Conservation (phyloP, 2,113 vertebrate genomes). For the Microtus pennsylvanicus region DNA sequence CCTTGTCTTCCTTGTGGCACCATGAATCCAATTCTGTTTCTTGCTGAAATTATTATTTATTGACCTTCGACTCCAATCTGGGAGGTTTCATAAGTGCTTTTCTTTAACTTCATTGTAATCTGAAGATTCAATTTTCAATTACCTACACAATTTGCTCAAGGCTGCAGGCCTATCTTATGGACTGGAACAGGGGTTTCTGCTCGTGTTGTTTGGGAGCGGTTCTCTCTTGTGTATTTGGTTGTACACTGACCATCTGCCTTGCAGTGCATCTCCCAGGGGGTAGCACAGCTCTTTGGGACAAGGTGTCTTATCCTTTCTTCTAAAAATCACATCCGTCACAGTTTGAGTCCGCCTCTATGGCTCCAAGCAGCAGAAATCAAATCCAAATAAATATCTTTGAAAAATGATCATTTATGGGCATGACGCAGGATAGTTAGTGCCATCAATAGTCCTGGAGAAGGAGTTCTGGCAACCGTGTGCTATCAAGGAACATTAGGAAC, state of each 20-base stretch:
- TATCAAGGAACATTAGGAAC: not conserved
- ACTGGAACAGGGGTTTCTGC: not conserved
- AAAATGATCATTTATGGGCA: not conserved
- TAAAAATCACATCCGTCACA: not conserved
- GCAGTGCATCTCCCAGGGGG: not conserved
- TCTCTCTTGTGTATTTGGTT: not conserved
- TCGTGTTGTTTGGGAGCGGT: not conserved
- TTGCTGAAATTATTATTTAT: slow-evolving; percentile 4
- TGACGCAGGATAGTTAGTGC: not conserved
- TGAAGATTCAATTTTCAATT: not conserved
- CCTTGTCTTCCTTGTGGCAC: not conserved
- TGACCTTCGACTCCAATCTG: not conserved
- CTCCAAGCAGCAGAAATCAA: slow-evolving; percentile 11
- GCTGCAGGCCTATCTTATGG: not conserved
- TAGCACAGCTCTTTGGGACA: not conserved
- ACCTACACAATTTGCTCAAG: not conserved
- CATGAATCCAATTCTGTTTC: not conserved
- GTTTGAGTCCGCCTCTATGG: not conserved
- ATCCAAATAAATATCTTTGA: not conserved
- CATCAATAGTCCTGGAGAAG: not conserved
- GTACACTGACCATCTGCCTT: not conserved
- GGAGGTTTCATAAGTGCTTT: not conserved
- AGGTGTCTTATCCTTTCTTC: not conserved
- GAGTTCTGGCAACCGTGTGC: not conserved
- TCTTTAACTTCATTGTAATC: slow-evolving; percentile 6